Base-by-base conservation (phyloP, 2,888 invertebrate genomes). In the Corbicula japonica region DNA sequence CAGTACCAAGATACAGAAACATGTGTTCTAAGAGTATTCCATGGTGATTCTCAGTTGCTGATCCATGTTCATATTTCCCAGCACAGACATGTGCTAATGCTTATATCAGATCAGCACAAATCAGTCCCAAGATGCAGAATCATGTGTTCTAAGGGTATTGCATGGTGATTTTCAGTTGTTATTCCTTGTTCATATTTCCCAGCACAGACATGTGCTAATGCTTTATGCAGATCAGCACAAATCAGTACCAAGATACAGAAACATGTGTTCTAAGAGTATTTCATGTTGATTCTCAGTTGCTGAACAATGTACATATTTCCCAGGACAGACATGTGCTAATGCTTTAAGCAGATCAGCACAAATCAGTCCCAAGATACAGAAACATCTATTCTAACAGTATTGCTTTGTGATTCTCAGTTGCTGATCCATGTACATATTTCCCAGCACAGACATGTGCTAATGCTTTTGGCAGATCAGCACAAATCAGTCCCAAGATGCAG, bases 151-250 rank as follows among this genome's bases (percentile, higher is more conserved):
- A n/a, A n/a, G n/a, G n/a, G n/a, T n/a, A n/a, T n/a, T n/a, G n/a
- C n/a, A n/a, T n/a, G 10, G 48, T 6, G 10, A 2, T 2, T 15
- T 3, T 15, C 15, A 26, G 4, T n/a, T n/a, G 21, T 10, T n/a
- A 48, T 21, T n/a, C n/a, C n/a, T n/a, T n/a, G n/a, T n/a, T 48
- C 8, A 10, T 15, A n/a, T n/a, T 48, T n/a, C 21, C 48, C 48
- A 48, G 46, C 50, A 60, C 60, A 70, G 70, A 35, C 60, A 70
- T 70, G 60, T 60, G 60, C 60, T 70, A 48, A 70, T 70, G 35
- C 48, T 21, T 10, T 6, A 23, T 48, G 3, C 3, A 15, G 26
- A 48, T 48, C 26, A 48, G 21, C 48, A 3, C 48, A 48, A 23
- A 4, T 26, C 21, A 23, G 48, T 48, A 48, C 48, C 2, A 48